Percentiles rank a stretch among this genome's conserved stretches.
Conservation (phyloP, 2,888 invertebrate species). For the Luffia ferchaultella region DNA sequence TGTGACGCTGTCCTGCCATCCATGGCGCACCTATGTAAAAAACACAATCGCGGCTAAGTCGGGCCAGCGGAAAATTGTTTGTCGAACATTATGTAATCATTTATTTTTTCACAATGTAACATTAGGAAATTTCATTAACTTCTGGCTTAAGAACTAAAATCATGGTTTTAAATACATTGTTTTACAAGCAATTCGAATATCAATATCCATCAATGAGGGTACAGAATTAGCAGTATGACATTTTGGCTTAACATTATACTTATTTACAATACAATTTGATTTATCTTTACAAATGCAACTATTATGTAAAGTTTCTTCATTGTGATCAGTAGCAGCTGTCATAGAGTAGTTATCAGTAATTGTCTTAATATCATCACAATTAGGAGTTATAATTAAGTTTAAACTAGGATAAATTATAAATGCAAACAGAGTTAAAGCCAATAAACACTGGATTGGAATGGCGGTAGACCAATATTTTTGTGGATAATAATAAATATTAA, state of each 20-base stretch:
- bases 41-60: no score
- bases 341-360: not conserved
- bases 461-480: slow-evolving; percentile 91
- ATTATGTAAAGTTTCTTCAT: not conserved
- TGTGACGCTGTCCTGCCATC: no score
- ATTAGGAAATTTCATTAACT: no score
- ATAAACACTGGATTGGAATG: slow-evolving; percentile 80
- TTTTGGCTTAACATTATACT: not conserved
- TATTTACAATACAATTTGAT: not conserved
- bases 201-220: not conserved
- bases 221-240: not conserved
- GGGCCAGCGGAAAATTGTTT: no score
- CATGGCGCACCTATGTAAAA: no score
- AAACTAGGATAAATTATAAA: slow-evolving; percentile 85
- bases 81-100: no score
- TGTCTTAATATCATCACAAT: not conserved
- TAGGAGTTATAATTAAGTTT: slow-evolving; percentile 61
- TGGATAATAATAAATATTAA: slow-evolving; percentile 18
- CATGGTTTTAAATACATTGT: not conserved
- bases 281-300: not conserved
- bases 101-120: no score
- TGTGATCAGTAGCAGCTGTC: not conserved
- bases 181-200: not conserved
- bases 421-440: slow-evolving; percentile 77
- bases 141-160: no score